phyloP scores from a whole-genome alignment of 2,888 invertebrate species.

The Torymus aiolomorphi region DNA sequence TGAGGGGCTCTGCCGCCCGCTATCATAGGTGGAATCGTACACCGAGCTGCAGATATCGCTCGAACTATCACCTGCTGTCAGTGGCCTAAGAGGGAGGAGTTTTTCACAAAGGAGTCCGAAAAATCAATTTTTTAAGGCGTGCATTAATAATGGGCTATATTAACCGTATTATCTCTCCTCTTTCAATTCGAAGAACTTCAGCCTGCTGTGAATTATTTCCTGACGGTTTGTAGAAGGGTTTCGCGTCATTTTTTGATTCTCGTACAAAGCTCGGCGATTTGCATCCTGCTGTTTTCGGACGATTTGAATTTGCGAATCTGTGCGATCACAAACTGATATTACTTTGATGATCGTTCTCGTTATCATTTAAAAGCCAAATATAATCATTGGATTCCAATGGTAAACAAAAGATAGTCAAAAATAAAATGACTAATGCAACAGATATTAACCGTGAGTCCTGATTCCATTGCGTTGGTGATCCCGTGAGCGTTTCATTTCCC shows the following conservation, averaged over 20 bases:
- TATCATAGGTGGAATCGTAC: not conserved
- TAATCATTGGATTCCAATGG: too few relatives aligned
- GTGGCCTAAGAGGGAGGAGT: not conserved
- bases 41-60: conserved; percentile 28
- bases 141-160: not conserved
- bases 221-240: not conserved
- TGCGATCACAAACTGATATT: not conserved
- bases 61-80: conserved; percentile 28
- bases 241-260: not conserved
- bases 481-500: not conserved
- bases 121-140: too few relatives aligned
- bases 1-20: not conserved
- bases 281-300: conserved; percentile 16
- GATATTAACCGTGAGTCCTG: too few relatives aligned
- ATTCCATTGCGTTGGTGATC: too few relatives aligned
- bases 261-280: not conserved
- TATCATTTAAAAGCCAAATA: too few relatives aligned
- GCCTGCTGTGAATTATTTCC: not conserved
- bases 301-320: conserved; percentile 25
- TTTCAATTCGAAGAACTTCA: conserved; percentile 30
- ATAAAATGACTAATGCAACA: too few relatives aligned
- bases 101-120: too few relatives aligned
- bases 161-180: conserved; percentile 23
- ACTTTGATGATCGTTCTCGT: too few relatives aligned
- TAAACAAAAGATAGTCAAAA: too few relatives aligned